A percentile compares a stretch with the other conserved stretches of the same genome.
These are phyloP conservation scores for Pristionchus exspectatus DNA, from an alignment of 2,888 invertebrate genomes.

Conservation along the genomic window DNA sequence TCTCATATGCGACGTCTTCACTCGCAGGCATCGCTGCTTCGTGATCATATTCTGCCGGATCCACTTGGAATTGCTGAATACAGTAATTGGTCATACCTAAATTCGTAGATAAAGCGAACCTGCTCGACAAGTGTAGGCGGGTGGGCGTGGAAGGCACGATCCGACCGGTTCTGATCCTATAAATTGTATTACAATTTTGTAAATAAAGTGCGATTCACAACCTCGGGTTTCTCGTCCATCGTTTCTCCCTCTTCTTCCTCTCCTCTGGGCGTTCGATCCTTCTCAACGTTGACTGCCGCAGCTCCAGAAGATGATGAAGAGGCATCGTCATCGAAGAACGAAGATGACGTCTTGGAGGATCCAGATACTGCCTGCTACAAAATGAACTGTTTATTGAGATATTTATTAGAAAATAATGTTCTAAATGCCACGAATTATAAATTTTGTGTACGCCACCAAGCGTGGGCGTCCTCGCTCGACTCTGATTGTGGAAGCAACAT, in stretches of 20 bases:
- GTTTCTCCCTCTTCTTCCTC: slow-evolving; percentile 26
- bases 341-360: neutral
- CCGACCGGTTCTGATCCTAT: slow-evolving; percentile 7
- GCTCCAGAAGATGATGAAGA: neutral
- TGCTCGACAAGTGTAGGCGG: slow-evolving; percentile 30
- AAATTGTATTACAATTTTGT: neutral
- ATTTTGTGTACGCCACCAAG: too few relatives aligned
- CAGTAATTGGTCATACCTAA: neutral
- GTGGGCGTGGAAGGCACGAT: slow-evolving; percentile 44
- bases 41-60: slow-evolving; percentile 44
- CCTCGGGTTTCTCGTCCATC: slow-evolving; percentile 12
- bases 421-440: neutral
- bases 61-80: slow-evolving; percentile 37
- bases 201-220: neutral
- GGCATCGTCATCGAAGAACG: slow-evolving; percentile 10
- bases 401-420: neutral
- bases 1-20: slow-evolving; percentile 43
- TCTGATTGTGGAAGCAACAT: too few relatives aligned
- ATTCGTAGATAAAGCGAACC: neutral
- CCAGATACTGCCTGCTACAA: neutral
- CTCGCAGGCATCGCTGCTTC: slow-evolving; percentile 20
- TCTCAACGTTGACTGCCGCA: neutral
- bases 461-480: too few relatives aligned
- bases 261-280: slow-evolving; percentile 14
- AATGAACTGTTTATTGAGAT: too few relatives aligned